Base-by-base conservation (phyloP, 2,113 vertebrate species). In the Calyptommatus sinebrachiatus region DNA sequence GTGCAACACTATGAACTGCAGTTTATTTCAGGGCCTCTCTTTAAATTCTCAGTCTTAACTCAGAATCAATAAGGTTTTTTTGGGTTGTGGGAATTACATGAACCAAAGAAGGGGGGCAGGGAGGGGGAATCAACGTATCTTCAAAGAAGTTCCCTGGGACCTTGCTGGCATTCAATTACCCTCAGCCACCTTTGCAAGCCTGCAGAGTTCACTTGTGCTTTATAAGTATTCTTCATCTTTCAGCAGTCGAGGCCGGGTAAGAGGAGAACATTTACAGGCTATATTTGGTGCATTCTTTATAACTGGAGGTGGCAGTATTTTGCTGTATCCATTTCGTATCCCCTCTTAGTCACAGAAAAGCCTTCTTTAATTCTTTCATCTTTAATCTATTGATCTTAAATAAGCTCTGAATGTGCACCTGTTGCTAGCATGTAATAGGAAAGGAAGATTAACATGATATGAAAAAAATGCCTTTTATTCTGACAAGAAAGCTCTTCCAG, bases 241-340 rank as follows among this genome's bases (percentile, higher is more conserved):
- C 53, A 29, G 0, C 62, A 73, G 53, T 82, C 11, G 3, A 53
- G 62, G 72, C 53, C 57, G 71, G 79, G 74, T 75, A n/a, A 79
- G 57, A 57, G 9, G 72, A 45, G 22, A 77, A 45, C 86, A 84
- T 60, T 16, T 68, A 10, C 18, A 61, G 26, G 20, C n/a, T 31
- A 21, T 65, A 41, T 28, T 70, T 76, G 78, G 72, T 90, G 71
- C 71, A 24, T 87, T 83, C 24, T 79, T 79, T 88, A 76, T 84
- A 90, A 91, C 91, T 93, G 89, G 88, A 93, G 91, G 68, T 91
- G 91, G 92, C 93, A 93, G 86, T 93, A 70, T 94, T 91, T 91
- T 90, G 86, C 89, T 91, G 2, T 71, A 67, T 91, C 90, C 90
- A 73, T 89, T 87, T 68, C 60, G 18, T 10, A 77, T 78, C 80